Evolutionary conservation across 2,113 vertebrate species (phyloP), one percentile per base, ranked within the genome.

Genomic region (Zeus faber): DNA sequence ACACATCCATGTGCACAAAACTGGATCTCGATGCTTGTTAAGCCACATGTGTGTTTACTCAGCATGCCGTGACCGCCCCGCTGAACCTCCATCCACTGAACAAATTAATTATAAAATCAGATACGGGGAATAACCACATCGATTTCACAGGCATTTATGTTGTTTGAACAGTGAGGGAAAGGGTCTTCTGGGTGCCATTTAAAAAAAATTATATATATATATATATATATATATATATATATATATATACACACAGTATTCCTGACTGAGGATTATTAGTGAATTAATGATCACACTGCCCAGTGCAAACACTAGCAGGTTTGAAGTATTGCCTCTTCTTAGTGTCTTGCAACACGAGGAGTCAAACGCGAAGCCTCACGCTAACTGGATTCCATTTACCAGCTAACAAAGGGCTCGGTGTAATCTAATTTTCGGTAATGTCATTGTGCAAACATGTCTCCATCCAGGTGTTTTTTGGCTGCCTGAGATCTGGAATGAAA

Each of bases 351-450:
- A 0, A 24, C 25, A 11, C 27, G 25, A 56, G 29, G 1, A 8
- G 21, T 16, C 57, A 65, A 72, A 73, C 43, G 64, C 35, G 37
- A 54, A 54, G 24, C 49, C 40, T 25, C 3, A 6, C 43, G 49
- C 54, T 65, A 43, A 62, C 41, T 9, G 35, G 51, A 62, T 61
- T 65, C 40, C 6, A 3, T 57, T 54, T 61, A 37, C n/a, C n/a
- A n/a, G n/a, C n/a, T n/a, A n/a, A n/a, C n/a, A 63, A 54, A 29
- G 43, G 47, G 31, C 48, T 40, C 16, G 35, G 35, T 53, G 66
- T 60, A 65, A 74, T 69, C 44, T 37, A 37, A 57, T 78, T 62
- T 18, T 49, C 26, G 26, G 11, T 70, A 61, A 80, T 75, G 60
- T 18, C 22, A 47, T 70, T 47, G 14, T 65, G 50, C 46, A 62